Base-by-base conservation (phyloP, 2,888 invertebrate species). In the Hipparchia sbordonii region DNA sequence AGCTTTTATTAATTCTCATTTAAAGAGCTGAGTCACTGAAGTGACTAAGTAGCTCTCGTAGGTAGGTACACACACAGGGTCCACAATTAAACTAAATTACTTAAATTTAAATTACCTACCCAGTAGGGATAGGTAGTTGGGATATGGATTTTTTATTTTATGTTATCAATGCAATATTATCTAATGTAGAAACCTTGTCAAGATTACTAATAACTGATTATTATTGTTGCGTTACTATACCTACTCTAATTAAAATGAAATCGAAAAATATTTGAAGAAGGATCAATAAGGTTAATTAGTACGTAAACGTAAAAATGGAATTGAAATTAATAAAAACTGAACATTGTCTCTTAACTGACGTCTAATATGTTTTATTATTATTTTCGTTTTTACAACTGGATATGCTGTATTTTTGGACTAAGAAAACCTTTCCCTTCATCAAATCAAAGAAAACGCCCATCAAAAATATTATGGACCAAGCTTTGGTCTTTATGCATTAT, bases 311-410 rank as follows among this genome's bases (percentile, higher is more conserved):
- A 9, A n/a, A 13, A 63, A 23, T 63, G 48, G n/a, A 48, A 62
- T n/a, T 9, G 13, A 48, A 48, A n/a, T 6, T 8, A 48, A 48
- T 48, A 51, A 48, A 23, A 48, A 9, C 6, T 48, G 23, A 33
- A 23, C 51, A 51, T 52, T 65, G 33, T 51, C n/a, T n/a, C 6
- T 23, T 45, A 46, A 8, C 8, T 13, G 57, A 63, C 69, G 3
- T 51, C 54, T 23, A 79, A 72, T 71, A 87, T 84, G 85, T 80
- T 86, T 76, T 84, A 85, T 69, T 72, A 78, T 51, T 80, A 84
- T 74, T 80, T 86, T 52, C 75, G 79, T 23, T 59, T 77, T 67
- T 84, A 81, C 60, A 82, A 82, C 63, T 81, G 76, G 70, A 12
- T 84, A 57, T 82, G 74, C 71, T 73, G 68, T 51, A 6, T 82